Conservation (phyloP, 2,797 vertebrate species). For the Squalus acanthias region DNA sequence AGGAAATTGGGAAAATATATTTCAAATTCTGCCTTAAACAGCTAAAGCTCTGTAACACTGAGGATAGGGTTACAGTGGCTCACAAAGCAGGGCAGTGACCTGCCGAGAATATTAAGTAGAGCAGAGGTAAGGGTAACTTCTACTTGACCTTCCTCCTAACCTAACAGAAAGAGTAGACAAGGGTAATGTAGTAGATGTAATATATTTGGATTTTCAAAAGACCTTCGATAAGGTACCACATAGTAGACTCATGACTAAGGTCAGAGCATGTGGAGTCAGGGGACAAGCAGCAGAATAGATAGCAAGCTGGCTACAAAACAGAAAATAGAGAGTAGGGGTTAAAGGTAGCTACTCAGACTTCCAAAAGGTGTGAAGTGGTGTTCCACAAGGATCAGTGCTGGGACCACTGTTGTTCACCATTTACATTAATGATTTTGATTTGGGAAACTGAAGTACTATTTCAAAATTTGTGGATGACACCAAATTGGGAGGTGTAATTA, state of each 20-base stretch:
- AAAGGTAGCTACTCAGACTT: background rate
- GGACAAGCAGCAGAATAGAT: background rate
- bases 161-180: background rate
- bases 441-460: background rate
- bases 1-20: background rate
- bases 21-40: background rate
- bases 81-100: background rate
- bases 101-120: background rate
- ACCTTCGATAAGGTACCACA: background rate
- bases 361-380: background rate
- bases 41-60: background rate
- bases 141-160: background rate
- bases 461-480: background rate
- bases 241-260: background rate
- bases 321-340: background rate
- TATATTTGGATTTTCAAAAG: background rate
- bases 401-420: background rate
- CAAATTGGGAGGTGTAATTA: background rate
- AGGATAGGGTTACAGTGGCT: background rate
- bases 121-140: background rate
- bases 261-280: background rate
- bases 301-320: background rate
- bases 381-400: background rate
- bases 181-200: background rate
- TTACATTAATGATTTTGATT: background rate